phyloP scores from a whole-genome alignment of 2,888 invertebrate species.

The Epistrophe grossulariae region DNA sequence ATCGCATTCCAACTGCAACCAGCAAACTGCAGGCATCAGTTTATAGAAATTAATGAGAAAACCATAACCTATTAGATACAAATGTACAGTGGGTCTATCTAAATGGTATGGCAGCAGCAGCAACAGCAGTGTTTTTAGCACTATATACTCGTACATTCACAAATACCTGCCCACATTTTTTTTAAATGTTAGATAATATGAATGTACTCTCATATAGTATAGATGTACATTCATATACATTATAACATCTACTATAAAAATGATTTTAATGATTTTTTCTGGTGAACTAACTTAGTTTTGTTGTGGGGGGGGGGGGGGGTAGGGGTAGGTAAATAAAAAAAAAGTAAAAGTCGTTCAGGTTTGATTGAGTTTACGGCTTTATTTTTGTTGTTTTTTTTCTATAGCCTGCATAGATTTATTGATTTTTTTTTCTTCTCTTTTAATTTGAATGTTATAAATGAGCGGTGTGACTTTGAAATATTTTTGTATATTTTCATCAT shows the following conservation, averaged over 20 bases:
- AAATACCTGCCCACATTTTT: constrained; percentile 69
- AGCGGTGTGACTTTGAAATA: constrained; percentile 65
- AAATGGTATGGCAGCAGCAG: background rate
- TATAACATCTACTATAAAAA: background rate
- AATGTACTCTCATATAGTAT: background rate
- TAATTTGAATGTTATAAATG: constrained; percentile 15
- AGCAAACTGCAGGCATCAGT: constrained; percentile 16
- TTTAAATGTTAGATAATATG: constrained; percentile 59
- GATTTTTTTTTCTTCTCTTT: background rate
- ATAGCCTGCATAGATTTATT: constrained; percentile 21
- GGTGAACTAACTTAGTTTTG: constrained; percentile 5
- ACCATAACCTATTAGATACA: constrained; percentile 71
- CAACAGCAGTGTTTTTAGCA: constrained; percentile 11
- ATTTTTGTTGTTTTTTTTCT: background rate
- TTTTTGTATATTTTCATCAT: constrained; percentile 15
- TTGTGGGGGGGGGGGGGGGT: too few species aligned
- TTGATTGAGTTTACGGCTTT: constrained; percentile 66
- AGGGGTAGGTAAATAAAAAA: too few species aligned
- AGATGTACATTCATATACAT: background rate
- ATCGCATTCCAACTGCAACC: constrained; percentile 56
- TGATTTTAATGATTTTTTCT: constrained; percentile 23
- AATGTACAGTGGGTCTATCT: background rate
- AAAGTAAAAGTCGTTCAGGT: constrained; percentile 74
- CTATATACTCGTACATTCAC: constrained; percentile 14
- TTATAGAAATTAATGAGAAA: constrained; percentile 69